Base-by-base conservation (phyloP, 1,140 invertebrate genomes). In the Calliphora vicina region DNA sequence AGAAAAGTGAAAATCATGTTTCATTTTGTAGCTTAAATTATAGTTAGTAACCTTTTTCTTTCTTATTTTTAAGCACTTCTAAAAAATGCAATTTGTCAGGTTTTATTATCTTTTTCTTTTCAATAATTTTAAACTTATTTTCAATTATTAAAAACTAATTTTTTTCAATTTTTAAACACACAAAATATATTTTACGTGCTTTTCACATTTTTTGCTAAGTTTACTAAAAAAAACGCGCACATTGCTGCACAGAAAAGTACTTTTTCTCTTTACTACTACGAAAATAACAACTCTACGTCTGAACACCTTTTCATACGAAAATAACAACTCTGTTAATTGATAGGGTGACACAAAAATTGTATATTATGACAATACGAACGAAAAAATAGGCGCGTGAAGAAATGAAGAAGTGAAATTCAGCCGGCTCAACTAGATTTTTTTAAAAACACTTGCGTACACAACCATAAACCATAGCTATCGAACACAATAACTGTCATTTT, bases 1-100 rank as follows among this genome's bases (percentile, higher is more conserved):
- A 76, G 35, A 43, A 78, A 78, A 45, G 74, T 78, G 74, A 78
- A 78, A 45, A 43, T 78, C 74, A 78, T 78, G 74, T 78, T 78
- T 6, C 9, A 15, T 57, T 57, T 57, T 57, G 15, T 17, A n/a
- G n/a, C 50, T 0, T n/a, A n/a, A 6, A 57, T 57, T 43, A 35
- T 42, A n/a, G 45, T 43, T 42, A n/a, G 45, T 43, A 42, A 78
- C 74, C 74, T 78, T 76, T 76, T 42, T 76, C 74, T 78, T 35
- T 35, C 13, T 29, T 29, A 29, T 73, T 26, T 2, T 73, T 23
- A 20, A 35, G 61, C 61, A 67, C 35, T 35, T 20, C 42, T 76
- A 20, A 20, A 20, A 76, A 76, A 76, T 42, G 73, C 73, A 76
- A 76, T 6, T 25, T 67, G 61, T 67, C 4, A 1, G 20, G 9